Base-by-base conservation (phyloP, 2,113 vertebrate genomes). In the Mungos mungo region DNA sequence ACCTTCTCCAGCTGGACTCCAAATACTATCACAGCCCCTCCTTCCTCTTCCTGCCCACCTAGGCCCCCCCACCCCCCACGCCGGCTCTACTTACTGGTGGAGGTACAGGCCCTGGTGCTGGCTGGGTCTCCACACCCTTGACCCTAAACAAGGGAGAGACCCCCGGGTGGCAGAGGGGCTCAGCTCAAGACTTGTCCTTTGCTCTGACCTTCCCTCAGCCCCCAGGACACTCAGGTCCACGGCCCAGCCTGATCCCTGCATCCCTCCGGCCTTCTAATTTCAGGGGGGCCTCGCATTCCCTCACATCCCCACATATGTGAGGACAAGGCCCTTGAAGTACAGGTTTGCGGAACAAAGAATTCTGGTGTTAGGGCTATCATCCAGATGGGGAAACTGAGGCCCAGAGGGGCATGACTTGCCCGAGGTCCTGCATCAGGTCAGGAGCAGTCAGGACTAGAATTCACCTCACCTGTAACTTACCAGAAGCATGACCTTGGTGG, bases 31-130 rank as follows among this genome's bases (percentile, higher is more conserved):
- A 68, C 25, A 0, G 27, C n/a, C 60, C 80, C 35, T 27, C n/a
- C 63, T 47, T 66, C 35, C 23, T 50, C 45, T 11, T 68, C 7
- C 1, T 31, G 11, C 41, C 65, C 3, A 18, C 16, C 3, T 21
- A 3, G 1, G 0, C 25, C 15, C 3, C 57, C 41, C 47, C 63
- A 8, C 1, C 11, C 11, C 21, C 87, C n/a, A 81, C 29, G 14
- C 25, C 0, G 33, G 29, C 21, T 80, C 66, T 38, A 96, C 98
- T 98, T 95, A 98, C 97, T 47, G 41, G 47, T 33, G 8, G 19
- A 88, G 23, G 79, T 35, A 47, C 54, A 90, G 95, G 83, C 15
- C 38, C 60, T 9, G 25, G 35, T 19, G 57, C 16, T 14, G 80
- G 13, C 52, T 90, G 90, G 91, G 35, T 93, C 79, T 97, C 83